Conservation (phyloP, 2,113 vertebrate genomes). For the Cisticola juncidis region DNA sequence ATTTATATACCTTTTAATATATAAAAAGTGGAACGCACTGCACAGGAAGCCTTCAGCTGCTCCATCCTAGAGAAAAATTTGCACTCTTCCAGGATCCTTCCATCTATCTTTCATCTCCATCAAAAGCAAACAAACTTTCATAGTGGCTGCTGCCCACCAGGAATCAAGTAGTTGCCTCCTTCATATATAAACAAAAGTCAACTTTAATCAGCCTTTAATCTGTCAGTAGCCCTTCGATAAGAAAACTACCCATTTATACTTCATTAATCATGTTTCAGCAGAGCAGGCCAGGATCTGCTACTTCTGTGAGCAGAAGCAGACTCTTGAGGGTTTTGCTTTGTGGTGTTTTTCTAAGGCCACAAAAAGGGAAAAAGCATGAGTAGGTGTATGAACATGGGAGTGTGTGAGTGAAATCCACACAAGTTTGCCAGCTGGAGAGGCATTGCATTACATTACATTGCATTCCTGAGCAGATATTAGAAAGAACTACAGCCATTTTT, state of each 20-base stretch:
- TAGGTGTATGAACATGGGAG: neutral
- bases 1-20: slow-evolving; percentile 35
- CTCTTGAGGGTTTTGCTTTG: neutral
- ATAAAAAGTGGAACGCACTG: neutral
- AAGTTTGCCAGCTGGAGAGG: neutral
- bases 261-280: slow-evolving; percentile 52
- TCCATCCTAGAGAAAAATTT: slow-evolving; percentile 16
- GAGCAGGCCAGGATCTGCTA: slow-evolving; percentile 8
- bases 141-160: slow-evolving; percentile 39
- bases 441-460: neutral
- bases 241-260: slow-evolving; percentile 46
- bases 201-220: slow-evolving; percentile 24
- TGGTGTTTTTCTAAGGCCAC: neutral
- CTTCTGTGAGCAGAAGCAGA: neutral
- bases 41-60: neutral
- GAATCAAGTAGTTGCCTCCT: slow-evolving; percentile 52
- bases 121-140: neutral
- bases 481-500: neutral
- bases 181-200: neutral
- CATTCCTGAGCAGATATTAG: neutral
- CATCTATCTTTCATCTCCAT: slow-evolving; percentile 5
- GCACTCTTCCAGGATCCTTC: slow-evolving; percentile 9
- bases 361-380: neutral
- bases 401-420: slow-evolving; percentile 24
- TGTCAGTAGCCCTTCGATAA: slow-evolving; percentile 30